phyloP scores from a whole-genome alignment of 2,888 invertebrate species.

The Epicampocera succincta region DNA sequence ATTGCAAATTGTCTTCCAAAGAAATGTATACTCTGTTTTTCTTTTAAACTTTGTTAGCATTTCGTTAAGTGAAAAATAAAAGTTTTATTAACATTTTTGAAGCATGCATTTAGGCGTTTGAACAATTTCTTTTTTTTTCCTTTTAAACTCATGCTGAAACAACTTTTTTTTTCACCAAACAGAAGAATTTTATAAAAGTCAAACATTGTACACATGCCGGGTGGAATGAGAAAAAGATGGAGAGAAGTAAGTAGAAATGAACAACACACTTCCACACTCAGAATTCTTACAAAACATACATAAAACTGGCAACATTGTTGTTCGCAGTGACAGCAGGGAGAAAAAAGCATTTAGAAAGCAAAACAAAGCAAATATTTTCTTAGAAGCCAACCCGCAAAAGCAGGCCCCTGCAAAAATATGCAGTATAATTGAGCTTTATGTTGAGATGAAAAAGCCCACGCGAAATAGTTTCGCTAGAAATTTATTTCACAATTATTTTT shows the following conservation, averaged over 20 bases:
- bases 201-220: slow-evolving; percentile 17
- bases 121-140: neutral
- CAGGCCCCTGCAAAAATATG: no score
- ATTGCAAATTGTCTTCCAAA: slow-evolving; percentile 5
- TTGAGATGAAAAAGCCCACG: neutral
- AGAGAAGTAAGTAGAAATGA: neutral
- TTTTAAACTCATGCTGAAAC: neutral
- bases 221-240: neutral
- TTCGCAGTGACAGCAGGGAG: no score
- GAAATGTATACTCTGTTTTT: neutral
- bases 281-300: neutral
- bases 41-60: neutral
- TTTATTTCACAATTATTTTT: neutral
- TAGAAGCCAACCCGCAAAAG: no score
- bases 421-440: neutral
- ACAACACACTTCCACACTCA: slow-evolving; percentile 20
- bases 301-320: no score
- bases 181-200: slow-evolving; percentile 1
- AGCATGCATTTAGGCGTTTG: slow-evolving; percentile 7
- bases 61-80: neutral
- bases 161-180: neutral
- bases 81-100: slow-evolving; percentile 1
- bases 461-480: neutral
- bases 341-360: no score
- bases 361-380: no score